A percentile compares a stretch with the other conserved stretches of the same genome.
These are phyloP conservation scores for Struthidea cinerea DNA, from an alignment of 2,113 vertebrate genomes.

Conservation along the genomic window DNA sequence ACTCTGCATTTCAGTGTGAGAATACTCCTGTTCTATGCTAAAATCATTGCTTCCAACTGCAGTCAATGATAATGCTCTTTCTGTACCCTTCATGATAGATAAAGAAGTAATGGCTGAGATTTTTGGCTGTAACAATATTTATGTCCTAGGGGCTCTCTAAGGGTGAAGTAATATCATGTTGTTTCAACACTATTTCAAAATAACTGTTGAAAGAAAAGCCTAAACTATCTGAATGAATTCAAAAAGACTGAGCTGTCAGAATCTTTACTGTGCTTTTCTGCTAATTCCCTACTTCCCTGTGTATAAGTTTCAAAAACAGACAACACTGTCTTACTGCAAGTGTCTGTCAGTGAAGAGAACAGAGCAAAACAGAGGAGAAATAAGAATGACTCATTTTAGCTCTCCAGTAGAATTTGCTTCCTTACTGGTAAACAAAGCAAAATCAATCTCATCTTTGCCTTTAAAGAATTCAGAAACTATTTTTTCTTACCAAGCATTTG, in stretches of 20 bases:
- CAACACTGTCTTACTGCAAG: neutral
- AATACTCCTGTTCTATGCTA: neutral
- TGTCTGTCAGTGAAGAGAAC: neutral
- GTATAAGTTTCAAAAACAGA: neutral
- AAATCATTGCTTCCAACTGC: neutral
- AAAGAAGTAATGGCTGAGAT: neutral
- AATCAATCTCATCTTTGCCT: neutral
- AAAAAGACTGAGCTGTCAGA: neutral
- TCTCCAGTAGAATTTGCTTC: neutral
- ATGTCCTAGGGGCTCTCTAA: neutral
- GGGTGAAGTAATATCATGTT: neutral
- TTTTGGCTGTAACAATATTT: neutral
- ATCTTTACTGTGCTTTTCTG: neutral
- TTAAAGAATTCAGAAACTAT: neutral
- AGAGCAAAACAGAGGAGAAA: neutral
- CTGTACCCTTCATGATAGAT: neutral
- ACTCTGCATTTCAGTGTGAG: neutral
- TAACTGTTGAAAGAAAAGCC: neutral
- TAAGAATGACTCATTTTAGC: neutral
- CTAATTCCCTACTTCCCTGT: neutral
- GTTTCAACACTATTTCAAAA: neutral
- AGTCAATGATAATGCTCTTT: neutral
- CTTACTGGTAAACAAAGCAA: conserved; percentile 16
- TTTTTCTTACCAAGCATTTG: neutral
- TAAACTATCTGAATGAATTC: neutral